A percentile compares a stretch with the other conserved stretches of the same genome.
Evolutionary conservation across 1,140 invertebrate genomes (phyloP).

Genomic region (Atta texana): DNA sequence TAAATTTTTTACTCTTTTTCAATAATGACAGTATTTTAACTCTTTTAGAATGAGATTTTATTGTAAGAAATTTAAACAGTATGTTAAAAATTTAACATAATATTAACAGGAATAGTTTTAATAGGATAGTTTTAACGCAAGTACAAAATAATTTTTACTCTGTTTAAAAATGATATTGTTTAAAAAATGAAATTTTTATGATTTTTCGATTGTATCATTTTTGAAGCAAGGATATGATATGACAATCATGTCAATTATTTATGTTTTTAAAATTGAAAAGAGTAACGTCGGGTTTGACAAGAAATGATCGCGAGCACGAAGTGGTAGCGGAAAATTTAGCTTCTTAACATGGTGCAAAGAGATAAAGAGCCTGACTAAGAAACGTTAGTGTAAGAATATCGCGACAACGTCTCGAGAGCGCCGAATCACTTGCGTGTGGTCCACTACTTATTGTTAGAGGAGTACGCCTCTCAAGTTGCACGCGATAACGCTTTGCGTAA

Average conservation of each 20-base stretch:
- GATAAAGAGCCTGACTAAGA: not conserved
- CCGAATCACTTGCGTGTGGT: constrained; percentile 47
- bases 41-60: too few species aligned
- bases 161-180: too few species aligned
- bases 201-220: too few species aligned
- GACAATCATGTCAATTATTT: constrained; percentile 1
- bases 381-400: constrained; percentile 52
- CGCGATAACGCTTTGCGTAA: constrained; percentile 41
- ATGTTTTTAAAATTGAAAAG: not conserved
- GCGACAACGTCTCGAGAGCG: not conserved
- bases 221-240: too few species aligned
- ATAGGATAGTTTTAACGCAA: too few species aligned
- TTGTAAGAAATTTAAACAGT: too few species aligned
- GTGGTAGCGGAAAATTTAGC: not conserved
- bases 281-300: not conserved
- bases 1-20: too few species aligned
- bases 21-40: too few species aligned
- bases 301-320: not conserved
- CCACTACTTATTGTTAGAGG: not conserved
- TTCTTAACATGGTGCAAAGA: not conserved
- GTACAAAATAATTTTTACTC: too few species aligned
- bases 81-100: too few species aligned
- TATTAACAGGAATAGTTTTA: too few species aligned
- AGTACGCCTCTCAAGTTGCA: constrained; percentile 27
- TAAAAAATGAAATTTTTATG: too few species aligned